These are phyloP conservation scores for Tetrao urogallus DNA, from an alignment of 2,113 vertebrate genomes.

Conservation along the genomic window DNA sequence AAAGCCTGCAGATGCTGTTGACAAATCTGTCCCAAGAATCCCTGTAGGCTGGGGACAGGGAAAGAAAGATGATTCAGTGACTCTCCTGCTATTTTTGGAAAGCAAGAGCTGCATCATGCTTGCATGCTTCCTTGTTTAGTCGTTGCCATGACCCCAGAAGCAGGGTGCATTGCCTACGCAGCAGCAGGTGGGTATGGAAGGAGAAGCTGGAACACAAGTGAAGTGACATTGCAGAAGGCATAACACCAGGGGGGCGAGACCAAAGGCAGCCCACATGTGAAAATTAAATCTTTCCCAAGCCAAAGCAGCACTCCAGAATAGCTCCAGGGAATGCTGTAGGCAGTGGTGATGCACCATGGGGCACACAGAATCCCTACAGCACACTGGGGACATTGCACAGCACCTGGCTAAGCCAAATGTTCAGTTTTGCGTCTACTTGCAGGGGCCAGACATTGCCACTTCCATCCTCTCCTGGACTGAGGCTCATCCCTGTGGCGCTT, in stretches of 20 bases:
- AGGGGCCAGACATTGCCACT: not conserved
- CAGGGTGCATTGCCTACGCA: not conserved
- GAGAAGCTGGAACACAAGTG: not conserved
- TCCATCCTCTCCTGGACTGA: not conserved
- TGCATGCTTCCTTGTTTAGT: slow-evolving; percentile 22
- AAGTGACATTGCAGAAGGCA: not conserved
- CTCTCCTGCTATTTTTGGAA: slow-evolving; percentile 38
- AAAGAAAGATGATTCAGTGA: not conserved
- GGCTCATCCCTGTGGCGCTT: not conserved
- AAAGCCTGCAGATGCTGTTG: not conserved
- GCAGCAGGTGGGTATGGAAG: not conserved
- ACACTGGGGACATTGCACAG: not conserved
- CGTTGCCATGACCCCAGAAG: not conserved
- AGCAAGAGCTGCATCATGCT: slow-evolving; percentile 13
- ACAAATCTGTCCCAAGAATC: not conserved
- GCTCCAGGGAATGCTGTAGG: not conserved
- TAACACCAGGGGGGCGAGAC: not conserved
- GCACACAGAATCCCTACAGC: not conserved
- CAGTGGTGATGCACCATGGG: not conserved
- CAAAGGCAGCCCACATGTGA: not conserved
- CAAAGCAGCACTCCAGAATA: not conserved
- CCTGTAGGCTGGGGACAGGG: not conserved
- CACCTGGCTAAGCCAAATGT: not conserved
- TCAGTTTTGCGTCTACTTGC: not conserved
- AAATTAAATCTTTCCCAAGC: slow-evolving; percentile 1